phyloP scores from a whole-genome alignment of 2,888 invertebrate genomes.

The Noctua comes region DNA sequence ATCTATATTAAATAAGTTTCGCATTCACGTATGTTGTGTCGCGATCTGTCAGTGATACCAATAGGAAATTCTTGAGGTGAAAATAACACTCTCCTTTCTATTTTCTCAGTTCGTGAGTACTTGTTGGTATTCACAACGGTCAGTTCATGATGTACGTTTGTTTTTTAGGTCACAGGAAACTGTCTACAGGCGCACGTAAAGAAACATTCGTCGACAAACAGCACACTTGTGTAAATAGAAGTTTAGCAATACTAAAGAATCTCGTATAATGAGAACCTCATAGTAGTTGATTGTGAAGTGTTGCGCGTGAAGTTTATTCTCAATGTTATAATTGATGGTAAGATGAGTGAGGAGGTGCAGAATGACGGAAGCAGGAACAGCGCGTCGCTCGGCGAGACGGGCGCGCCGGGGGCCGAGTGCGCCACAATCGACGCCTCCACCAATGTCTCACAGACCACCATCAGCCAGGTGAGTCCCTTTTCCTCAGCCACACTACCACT shows the following conservation, averaged over 20 bases:
- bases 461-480: slow-evolving; percentile 73
- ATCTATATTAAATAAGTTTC: slow-evolving; percentile 69
- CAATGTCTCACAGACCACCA: slow-evolving; percentile 77
- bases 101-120: slow-evolving; percentile 50
- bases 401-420: slow-evolving; percentile 59
- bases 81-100: slow-evolving; percentile 67
- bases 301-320: slow-evolving; percentile 67
- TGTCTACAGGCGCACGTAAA: slow-evolving; percentile 36
- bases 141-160: slow-evolving; percentile 49
- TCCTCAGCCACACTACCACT: not conserved
- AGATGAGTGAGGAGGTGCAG: slow-evolving; percentile 87
- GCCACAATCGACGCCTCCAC: slow-evolving; percentile 74
- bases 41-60: slow-evolving; percentile 66
- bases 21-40: slow-evolving; percentile 60
- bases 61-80: slow-evolving; percentile 70
- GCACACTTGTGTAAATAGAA: slow-evolving; percentile 75
- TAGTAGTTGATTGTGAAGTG: slow-evolving; percentile 74
- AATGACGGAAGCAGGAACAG: slow-evolving; percentile 81
- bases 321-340: slow-evolving; percentile 80
- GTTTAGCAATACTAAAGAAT: slow-evolving; percentile 60
- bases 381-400: slow-evolving; percentile 71
- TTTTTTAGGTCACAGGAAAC: slow-evolving; percentile 68
- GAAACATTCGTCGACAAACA: slow-evolving; percentile 55
- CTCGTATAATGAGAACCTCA: slow-evolving; percentile 77
- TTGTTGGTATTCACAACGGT: slow-evolving; percentile 51